These are phyloP conservation scores for Oxyteleia sp. DNA, from an alignment of 2,888 invertebrate species.

Conservation along the genomic window DNA sequence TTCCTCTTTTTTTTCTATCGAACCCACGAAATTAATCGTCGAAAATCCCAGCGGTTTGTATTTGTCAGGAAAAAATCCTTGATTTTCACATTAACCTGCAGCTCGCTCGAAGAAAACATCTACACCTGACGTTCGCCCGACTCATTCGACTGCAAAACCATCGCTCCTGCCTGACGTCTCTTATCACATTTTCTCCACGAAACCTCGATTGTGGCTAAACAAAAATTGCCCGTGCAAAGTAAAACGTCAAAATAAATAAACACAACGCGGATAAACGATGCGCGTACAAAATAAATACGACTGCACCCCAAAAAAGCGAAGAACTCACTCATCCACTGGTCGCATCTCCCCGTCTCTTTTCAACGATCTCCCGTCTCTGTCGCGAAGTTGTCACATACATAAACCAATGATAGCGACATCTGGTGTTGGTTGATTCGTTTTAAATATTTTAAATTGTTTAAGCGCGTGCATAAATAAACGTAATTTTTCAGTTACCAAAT, in stretches of 20 bases:
- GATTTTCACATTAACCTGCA: constrained; percentile 14
- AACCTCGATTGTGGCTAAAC: neutral
- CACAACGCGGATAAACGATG: too few species aligned
- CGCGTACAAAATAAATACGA: too few species aligned
- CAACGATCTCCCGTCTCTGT: too few species aligned
- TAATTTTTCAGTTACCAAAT: too few species aligned
- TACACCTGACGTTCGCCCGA: constrained; percentile 50
- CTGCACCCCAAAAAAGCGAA: too few species aligned
- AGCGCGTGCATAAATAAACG: too few species aligned
- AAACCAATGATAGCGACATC: too few species aligned
- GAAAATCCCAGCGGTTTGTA: neutral
- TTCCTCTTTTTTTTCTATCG: neutral
- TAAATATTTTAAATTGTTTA: too few species aligned
- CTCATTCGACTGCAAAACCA: constrained; percentile 41
- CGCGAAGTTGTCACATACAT: too few species aligned
- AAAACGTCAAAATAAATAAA: constrained; percentile 3
- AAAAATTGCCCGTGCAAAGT: neutral
- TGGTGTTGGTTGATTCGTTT: too few species aligned
- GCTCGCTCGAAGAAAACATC: constrained; percentile 46
- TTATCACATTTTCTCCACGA: neutral
- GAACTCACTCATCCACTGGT: too few species aligned
- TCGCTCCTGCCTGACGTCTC: neutral
- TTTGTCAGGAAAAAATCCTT: neutral
- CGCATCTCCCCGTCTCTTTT: too few species aligned
- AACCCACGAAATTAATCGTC: neutral